These are phyloP conservation scores for Sinosuthora webbiana DNA, from an alignment of 2,113 vertebrate species.

Conservation along the genomic window DNA sequence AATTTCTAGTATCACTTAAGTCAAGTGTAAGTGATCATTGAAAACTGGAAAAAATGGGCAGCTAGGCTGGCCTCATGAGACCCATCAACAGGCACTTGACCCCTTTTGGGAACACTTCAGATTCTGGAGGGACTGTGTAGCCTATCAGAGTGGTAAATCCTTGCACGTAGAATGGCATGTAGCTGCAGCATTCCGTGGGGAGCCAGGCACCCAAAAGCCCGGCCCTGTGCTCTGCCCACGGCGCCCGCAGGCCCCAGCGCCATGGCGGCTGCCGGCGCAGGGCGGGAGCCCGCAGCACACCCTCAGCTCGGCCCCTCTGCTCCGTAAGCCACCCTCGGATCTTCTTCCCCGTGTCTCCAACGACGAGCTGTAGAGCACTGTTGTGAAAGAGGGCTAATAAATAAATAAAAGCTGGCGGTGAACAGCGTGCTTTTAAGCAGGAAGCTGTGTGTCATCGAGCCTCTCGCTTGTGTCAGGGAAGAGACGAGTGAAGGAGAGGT, in stretches of 20 bases:
- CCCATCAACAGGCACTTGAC: neutral
- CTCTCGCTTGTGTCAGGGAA: neutral
- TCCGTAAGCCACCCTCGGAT: accelerated
- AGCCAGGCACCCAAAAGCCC: neutral
- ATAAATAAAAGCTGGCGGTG: neutral
- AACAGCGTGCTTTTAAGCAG: neutral
- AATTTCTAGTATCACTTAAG: neutral
- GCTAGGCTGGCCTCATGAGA: neutral
- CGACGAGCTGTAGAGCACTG: neutral
- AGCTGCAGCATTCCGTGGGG: neutral
- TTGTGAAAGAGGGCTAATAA: neutral
- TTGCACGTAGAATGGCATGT: neutral
- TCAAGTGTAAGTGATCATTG: neutral
- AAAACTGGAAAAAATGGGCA: neutral
- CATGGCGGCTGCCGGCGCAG: no score
- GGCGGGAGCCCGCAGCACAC: neutral
- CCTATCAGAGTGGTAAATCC: accelerated
- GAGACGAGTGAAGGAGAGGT: conserved; percentile 1
- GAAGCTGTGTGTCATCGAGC: neutral
- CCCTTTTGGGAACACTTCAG: neutral
- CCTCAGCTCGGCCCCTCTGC: accelerated
- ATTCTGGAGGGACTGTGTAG: neutral
- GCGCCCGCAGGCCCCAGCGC: no score
- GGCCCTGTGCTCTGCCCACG: neutral
- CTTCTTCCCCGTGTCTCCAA: neutral